These are phyloP conservation scores for Forbesichthys papilliferus DNA, from an alignment of 2,113 vertebrate genomes.

Conservation along the genomic window DNA sequence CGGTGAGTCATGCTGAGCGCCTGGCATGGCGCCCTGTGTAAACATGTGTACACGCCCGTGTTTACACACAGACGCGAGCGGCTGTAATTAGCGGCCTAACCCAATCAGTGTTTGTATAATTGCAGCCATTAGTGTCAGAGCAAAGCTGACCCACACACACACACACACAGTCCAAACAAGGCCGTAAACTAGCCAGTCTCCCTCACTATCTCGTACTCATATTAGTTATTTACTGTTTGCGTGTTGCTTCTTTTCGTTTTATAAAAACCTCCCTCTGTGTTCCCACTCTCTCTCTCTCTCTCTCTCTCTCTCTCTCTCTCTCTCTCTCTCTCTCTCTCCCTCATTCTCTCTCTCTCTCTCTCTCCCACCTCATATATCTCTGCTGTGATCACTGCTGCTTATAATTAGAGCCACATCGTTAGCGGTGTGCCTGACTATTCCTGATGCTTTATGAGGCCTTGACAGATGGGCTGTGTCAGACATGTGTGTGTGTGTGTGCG, in stretches of 20 bases:
- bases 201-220: slow-evolving; percentile 49
- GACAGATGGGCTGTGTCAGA: slow-evolving; percentile 47
- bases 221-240: slow-evolving; percentile 72
- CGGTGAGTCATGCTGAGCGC: slow-evolving; percentile 42
- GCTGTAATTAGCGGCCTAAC: slow-evolving; percentile 75
- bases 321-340: slow-evolving; percentile 7
- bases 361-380: slow-evolving; percentile 51
- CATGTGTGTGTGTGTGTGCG: slow-evolving; percentile 34
- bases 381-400: slow-evolving; percentile 71
- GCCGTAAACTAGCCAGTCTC: slow-evolving; percentile 57
- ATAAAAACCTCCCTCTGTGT: slow-evolving; percentile 31
- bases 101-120: slow-evolving; percentile 75
- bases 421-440: slow-evolving; percentile 67
- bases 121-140: slow-evolving; percentile 74
- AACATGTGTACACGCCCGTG: slow-evolving; percentile 68
- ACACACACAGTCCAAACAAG: slow-evolving; percentile 66
- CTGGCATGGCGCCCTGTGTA: slow-evolving; percentile 66
- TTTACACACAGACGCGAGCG: slow-evolving; percentile 66
- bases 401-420: slow-evolving; percentile 79
- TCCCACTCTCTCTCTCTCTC: slow-evolving; percentile 28
- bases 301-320: slow-evolving; percentile 42
- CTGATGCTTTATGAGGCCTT: slow-evolving; percentile 62
- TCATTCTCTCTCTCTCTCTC: slow-evolving; percentile 33
- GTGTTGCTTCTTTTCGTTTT: slow-evolving; percentile 52
- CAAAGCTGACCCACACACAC: slow-evolving; percentile 60